Conservation (phyloP, 2,888 invertebrate genomes). For the Azorinus chamasolen region DNA sequence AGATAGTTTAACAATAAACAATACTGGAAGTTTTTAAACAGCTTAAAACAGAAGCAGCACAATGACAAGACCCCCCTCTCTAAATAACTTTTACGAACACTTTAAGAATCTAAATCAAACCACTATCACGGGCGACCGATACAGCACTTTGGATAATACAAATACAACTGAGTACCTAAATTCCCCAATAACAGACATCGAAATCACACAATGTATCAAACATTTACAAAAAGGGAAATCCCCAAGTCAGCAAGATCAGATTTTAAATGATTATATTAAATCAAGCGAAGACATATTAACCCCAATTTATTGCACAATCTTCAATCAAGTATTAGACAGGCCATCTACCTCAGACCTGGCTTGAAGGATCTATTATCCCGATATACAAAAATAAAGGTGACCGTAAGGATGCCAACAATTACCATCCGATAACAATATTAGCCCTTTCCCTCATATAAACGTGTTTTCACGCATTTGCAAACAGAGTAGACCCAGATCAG, state of each 20-base stretch:
- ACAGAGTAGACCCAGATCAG: too few relatives aligned
- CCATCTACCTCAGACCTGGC: slow-evolving; percentile 31
- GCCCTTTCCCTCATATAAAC: too few relatives aligned
- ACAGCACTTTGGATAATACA: too few relatives aligned
- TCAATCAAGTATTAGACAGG: slow-evolving; percentile 40
- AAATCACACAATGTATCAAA: slow-evolving; percentile 31
- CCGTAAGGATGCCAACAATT: slow-evolving; percentile 23
- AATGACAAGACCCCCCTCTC: neutral
- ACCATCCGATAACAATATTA: slow-evolving; percentile 38
- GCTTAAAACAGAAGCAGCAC: neutral
- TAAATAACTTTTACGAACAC: neutral
- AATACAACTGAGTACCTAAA: slow-evolving; percentile 19
- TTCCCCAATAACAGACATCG: slow-evolving; percentile 13
- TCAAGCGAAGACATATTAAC: slow-evolving; percentile 10
- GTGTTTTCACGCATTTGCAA: too few relatives aligned
- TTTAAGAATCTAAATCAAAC: slow-evolving; percentile 11
- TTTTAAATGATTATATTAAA: slow-evolving; percentile 57
- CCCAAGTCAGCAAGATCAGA: slow-evolving; percentile 18
- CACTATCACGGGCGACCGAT: too few relatives aligned
- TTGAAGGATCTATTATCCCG: slow-evolving; percentile 35
- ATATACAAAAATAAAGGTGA: slow-evolving; percentile 41
- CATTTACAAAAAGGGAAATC: slow-evolving; percentile 42
- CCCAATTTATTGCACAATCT: slow-evolving; percentile 19
- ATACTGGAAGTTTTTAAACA: slow-evolving; percentile 16
- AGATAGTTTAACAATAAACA: slow-evolving; percentile 5